Conservation (phyloP, 2,888 invertebrate genomes). For the Drosophila parthenogenetica region DNA sequence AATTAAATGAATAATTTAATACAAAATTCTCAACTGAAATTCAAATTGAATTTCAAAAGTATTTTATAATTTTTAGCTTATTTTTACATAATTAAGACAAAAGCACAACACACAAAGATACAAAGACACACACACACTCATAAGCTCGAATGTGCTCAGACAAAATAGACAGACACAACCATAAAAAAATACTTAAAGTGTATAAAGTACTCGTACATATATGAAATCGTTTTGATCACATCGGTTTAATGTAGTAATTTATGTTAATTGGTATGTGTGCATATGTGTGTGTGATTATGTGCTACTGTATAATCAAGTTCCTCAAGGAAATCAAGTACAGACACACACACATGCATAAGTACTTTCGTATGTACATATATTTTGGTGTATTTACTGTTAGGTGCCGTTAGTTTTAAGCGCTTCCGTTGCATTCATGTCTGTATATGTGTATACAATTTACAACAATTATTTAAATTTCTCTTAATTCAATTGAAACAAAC, state of each 20-base stretch:
- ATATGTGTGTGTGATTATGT: slow-evolving; percentile 34
- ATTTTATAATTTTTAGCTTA: not conserved
- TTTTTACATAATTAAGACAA: slow-evolving; percentile 2
- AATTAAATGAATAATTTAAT: too few relatives aligned
- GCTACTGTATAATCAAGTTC: not conserved
- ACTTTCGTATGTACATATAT: slow-evolving; percentile 61
- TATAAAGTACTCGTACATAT: slow-evolving; percentile 40
- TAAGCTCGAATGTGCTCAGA: slow-evolving; percentile 25
- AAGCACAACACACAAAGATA: slow-evolving; percentile 24
- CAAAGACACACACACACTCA: slow-evolving; percentile 28
- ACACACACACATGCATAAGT: slow-evolving; percentile 33
- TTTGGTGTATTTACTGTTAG: slow-evolving; percentile 68
- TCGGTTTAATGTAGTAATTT: slow-evolving; percentile 38
- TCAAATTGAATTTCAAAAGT: too few relatives aligned
- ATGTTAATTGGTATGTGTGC: slow-evolving; percentile 43
- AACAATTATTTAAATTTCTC: slow-evolving; percentile 48
- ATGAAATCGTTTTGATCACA: slow-evolving; percentile 43
- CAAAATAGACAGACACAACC: slow-evolving; percentile 30
- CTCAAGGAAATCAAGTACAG: slow-evolving; percentile 29
- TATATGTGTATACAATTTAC: slow-evolving; percentile 44
- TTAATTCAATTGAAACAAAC: slow-evolving; percentile 43
- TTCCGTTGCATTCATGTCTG: slow-evolving; percentile 60
- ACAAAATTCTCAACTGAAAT: too few relatives aligned
- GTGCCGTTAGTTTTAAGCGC: slow-evolving; percentile 74
- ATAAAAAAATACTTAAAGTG: slow-evolving; percentile 35